These are phyloP conservation scores for Scolopax bukidnonensis DNA, from an alignment of 2,797 vertebrate genomes.

Conservation along the genomic window DNA sequence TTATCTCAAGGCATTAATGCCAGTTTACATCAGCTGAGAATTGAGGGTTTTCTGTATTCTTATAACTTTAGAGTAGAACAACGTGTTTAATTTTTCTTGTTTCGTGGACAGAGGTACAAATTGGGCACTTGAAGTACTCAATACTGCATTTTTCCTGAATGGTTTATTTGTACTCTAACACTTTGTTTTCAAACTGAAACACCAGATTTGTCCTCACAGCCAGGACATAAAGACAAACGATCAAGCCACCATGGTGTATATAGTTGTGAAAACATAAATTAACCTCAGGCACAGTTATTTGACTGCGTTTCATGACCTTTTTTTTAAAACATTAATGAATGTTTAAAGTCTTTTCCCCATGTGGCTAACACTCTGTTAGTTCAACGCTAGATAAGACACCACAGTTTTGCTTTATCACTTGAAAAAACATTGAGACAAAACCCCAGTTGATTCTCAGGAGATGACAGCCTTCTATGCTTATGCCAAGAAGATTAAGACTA, in stretches of 20 bases:
- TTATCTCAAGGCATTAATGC: background rate
- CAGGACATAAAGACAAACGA: background rate
- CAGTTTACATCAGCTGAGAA: background rate
- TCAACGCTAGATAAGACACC: slow-evolving; percentile 45
- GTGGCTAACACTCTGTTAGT: slow-evolving; percentile 54
- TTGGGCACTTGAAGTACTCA: background rate
- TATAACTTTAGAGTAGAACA: background rate
- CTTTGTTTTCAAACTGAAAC: background rate
- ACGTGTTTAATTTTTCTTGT: background rate
- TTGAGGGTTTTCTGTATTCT: background rate
- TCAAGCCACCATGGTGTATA: background rate
- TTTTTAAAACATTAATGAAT: slow-evolving; percentile 39
- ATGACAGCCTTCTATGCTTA: slow-evolving; percentile 47
- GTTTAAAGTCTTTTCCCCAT: slow-evolving; percentile 48
- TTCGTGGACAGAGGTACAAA: background rate
- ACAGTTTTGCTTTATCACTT: slow-evolving; percentile 72
- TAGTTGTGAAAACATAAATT: slow-evolving; percentile 54
- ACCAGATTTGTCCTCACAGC: background rate
- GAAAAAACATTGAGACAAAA: slow-evolving; percentile 70
- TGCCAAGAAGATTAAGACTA: slow-evolving; percentile 72
- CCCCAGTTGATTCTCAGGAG: slow-evolving; percentile 65
- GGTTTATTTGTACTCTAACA: background rate
- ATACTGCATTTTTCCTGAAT: background rate
- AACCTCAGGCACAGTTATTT: slow-evolving; percentile 36
- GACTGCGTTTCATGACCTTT: slow-evolving; percentile 37